Conservation (phyloP, 2,797 vertebrate genomes). For the Coluber constrictor region DNA sequence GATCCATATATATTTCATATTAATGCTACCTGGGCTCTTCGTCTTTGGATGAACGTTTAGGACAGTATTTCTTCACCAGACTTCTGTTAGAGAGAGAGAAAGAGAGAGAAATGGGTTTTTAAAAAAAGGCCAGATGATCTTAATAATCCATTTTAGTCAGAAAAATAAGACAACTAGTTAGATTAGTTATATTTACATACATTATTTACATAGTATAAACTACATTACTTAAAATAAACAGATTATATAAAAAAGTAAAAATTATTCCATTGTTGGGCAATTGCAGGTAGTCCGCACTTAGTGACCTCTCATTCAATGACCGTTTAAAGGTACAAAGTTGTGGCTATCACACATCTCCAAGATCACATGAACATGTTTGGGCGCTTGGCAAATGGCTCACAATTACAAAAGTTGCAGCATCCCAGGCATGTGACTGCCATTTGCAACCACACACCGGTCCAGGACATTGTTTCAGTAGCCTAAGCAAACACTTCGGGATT, state of each 20-base stretch:
- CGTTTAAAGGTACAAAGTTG: neutral
- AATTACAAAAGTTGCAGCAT: neutral
- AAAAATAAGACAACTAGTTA: neutral
- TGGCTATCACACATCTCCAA: neutral
- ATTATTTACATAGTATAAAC: neutral
- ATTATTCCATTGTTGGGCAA: neutral
- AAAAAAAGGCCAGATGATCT: neutral
- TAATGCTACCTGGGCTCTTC: conserved; percentile 90
- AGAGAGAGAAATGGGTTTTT: conserved; percentile 25
- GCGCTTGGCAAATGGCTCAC: neutral
- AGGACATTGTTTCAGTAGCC: neutral
- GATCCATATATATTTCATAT: neutral
- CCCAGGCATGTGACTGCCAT: neutral
- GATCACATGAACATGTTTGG: neutral
- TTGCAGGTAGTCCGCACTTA: neutral
- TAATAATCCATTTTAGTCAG: neutral
- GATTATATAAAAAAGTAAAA: neutral
- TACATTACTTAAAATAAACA: neutral
- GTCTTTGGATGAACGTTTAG: conserved; percentile 92
- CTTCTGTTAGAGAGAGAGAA: conserved; percentile 75
- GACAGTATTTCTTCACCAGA: conserved; percentile 97
- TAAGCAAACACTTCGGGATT: neutral
- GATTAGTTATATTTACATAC: neutral
- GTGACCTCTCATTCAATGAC: neutral
- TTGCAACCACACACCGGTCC: neutral